Evolutionary conservation across 2,797 vertebrate genomes (phyloP).

Genomic region (Syncerus caffer): DNA sequence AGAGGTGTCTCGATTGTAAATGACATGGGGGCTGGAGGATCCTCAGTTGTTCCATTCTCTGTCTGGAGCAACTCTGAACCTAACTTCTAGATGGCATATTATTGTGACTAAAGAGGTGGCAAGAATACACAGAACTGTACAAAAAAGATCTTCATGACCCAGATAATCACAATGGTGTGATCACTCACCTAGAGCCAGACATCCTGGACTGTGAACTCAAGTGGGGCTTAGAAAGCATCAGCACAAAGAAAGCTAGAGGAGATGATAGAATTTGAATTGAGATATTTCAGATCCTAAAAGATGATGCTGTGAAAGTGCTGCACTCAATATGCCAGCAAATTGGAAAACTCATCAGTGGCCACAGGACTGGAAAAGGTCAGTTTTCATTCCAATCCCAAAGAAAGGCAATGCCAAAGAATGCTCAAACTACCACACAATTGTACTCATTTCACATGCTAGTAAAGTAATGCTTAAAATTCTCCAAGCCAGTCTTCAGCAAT

Average conservation of each 20-base stretch:
- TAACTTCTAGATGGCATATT: background rate
- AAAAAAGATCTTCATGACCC: background rate
- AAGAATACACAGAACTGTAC: background rate
- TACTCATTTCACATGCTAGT: background rate
- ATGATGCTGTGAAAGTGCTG: background rate
- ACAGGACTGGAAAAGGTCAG: background rate
- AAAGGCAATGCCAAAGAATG: background rate
- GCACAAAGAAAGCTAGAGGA: background rate
- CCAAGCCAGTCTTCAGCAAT: background rate
- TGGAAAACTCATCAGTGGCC: background rate
- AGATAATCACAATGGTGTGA: background rate
- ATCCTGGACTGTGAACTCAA: background rate
- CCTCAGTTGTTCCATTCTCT: background rate
- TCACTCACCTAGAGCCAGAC: background rate
- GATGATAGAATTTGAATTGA: background rate
- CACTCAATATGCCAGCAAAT: background rate
- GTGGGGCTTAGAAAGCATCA: background rate
- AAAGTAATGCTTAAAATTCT: background rate
- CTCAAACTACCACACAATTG: background rate
- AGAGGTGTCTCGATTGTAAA: background rate
- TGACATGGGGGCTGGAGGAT: background rate
- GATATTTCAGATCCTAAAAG: background rate
- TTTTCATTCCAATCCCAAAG: background rate
- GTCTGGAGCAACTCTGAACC: background rate
- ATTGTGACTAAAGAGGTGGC: background rate